Conservation (phyloP, 1,140 invertebrate genomes). For the Leptinotarsa texana region DNA sequence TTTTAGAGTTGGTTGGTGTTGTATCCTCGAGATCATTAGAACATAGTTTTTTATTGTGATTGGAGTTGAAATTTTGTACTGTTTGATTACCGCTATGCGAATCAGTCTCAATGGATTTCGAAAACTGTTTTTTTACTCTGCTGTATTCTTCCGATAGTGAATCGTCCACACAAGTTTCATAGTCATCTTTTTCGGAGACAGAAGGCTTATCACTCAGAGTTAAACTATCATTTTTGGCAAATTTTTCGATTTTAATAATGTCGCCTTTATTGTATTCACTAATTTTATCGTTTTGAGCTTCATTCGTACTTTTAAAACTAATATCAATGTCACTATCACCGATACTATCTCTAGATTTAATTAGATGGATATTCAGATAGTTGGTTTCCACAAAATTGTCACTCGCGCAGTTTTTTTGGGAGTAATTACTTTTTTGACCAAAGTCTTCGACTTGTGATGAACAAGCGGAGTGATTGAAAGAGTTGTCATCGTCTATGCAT, state of each 20-base stretch:
- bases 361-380: background rate
- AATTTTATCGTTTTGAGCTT: constrained; percentile 21
- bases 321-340: constrained; percentile 47
- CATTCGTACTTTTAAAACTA: constrained; percentile 48
- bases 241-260: constrained; percentile 18
- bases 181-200: constrained; percentile 44
- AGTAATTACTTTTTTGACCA: constrained; percentile 37
- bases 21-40: constrained; percentile 29
- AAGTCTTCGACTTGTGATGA: constrained; percentile 46
- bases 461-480: constrained; percentile 45
- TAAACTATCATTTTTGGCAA: constrained; percentile 39
- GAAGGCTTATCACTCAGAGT: constrained; percentile 43
- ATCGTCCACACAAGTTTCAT: constrained; percentile 54
- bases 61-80: constrained; percentile 16
- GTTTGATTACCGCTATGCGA: background rate
- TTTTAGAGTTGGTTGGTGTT: constrained; percentile 49
- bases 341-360: constrained; percentile 32
- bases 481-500: constrained; percentile 57
- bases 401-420: constrained; percentile 36
- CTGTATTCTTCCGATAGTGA: constrained; percentile 49
- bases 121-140: constrained; percentile 11
- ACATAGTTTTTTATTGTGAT: constrained; percentile 4
- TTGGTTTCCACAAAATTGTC: constrained; percentile 39
- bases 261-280: constrained; percentile 19
- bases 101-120: constrained; percentile 18